A percentile compares a stretch with the other conserved stretches of the same genome.
These are phyloP conservation scores for Nixonia krombeini DNA, from an alignment of 1,140 invertebrate genomes.

Conservation along the genomic window DNA sequence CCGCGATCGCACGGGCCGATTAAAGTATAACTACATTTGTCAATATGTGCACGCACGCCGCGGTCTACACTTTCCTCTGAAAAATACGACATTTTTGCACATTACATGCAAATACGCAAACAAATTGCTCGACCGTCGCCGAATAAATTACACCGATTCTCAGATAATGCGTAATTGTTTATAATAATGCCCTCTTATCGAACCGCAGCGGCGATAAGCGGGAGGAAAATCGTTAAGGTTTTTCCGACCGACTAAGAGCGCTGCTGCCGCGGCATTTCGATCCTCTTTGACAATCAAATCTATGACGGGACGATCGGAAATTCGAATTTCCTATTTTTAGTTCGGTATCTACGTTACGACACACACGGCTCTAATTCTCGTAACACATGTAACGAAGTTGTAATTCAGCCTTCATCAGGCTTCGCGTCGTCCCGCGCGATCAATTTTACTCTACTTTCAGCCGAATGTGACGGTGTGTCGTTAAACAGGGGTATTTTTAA, in stretches of 20 bases:
- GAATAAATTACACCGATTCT: background rate
- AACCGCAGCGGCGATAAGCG: too few species aligned
- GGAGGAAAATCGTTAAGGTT: too few species aligned
- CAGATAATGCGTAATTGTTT: too few species aligned
- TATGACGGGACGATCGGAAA: background rate
- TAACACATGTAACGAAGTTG: background rate
- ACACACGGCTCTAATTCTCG: background rate
- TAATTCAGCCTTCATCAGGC: background rate
- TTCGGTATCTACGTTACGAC: background rate
- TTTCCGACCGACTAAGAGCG: too few species aligned
- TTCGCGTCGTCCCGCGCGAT: background rate
- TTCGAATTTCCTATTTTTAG: background rate
- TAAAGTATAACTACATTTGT: slow-evolving; percentile 50
- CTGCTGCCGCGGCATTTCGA: background rate
- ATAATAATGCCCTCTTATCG: too few species aligned
- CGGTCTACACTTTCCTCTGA: slow-evolving; percentile 7
- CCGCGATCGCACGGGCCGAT: slow-evolving; percentile 30
- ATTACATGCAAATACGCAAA: slow-evolving; percentile 23
- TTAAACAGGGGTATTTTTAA: too few species aligned
- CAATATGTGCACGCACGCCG: slow-evolving; percentile 40
- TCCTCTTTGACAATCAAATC: background rate
- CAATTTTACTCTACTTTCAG: background rate
- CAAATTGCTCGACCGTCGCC: too few species aligned
- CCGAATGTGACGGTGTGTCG: background rate
- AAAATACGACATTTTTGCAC: slow-evolving; percentile 33